Conservation (phyloP, 1,140 invertebrate species). For the Drosophila takahashii region DNA sequence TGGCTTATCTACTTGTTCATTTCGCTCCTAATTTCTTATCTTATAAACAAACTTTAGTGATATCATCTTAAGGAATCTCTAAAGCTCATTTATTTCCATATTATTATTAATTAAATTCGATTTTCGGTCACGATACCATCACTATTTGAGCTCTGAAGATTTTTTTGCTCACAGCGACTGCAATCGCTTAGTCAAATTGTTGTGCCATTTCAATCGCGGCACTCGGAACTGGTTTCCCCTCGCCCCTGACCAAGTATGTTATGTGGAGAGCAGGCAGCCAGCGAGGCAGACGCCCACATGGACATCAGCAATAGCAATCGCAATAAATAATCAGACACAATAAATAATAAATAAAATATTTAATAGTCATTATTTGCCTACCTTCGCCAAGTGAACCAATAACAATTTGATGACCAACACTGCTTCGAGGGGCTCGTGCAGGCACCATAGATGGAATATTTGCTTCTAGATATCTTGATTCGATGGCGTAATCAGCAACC, state of each 20-base stretch:
- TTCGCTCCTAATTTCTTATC: neutral
- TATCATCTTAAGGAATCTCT: neutral
- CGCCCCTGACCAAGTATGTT: conserved; percentile 4
- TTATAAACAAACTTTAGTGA: neutral
- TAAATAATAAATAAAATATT: conserved; percentile 53
- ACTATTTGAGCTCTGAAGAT: conserved; percentile 24
- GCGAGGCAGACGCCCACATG: conserved; percentile 62
- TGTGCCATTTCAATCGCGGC: conserved; percentile 51
- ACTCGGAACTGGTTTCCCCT: conserved; percentile 69
- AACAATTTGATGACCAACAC: conserved; percentile 45
- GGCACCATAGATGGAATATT: conserved; percentile 7
- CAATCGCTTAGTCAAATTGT: conserved; percentile 63
- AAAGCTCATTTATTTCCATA: neutral
- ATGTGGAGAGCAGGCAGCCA: conserved; percentile 23
- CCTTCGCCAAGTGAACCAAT: conserved; percentile 39
- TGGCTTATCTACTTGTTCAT: too few species aligned
- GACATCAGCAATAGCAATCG: conserved; percentile 24
- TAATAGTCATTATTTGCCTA: conserved; percentile 51
- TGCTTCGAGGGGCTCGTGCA: conserved; percentile 35
- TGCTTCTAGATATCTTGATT: conserved; percentile 2
- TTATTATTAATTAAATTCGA: conserved; percentile 31
- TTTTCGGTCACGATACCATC: conserved; percentile 23
- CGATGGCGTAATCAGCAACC: conserved; percentile 26
- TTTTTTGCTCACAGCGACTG: conserved; percentile 40
- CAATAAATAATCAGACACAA: conserved; percentile 43